These are phyloP conservation scores for Aporophyla nigra DNA, from an alignment of 2,888 invertebrate genomes.

Conservation along the genomic window DNA sequence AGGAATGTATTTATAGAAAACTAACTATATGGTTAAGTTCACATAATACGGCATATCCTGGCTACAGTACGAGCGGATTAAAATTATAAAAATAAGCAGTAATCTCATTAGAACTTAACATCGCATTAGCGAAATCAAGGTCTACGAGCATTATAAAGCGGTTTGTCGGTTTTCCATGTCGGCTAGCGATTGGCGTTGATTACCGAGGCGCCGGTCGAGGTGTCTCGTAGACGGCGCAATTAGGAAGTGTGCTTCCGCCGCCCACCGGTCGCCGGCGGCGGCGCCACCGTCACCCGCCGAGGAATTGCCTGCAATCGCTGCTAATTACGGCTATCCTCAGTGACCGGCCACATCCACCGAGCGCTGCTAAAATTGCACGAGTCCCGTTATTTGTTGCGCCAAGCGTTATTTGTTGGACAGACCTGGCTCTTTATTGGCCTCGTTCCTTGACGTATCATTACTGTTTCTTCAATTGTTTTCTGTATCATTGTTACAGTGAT, in stretches of 20 bases:
- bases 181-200: slow-evolving; percentile 86
- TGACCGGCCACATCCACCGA: slow-evolving; percentile 72
- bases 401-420: slow-evolving; percentile 48
- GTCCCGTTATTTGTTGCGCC: slow-evolving; percentile 64
- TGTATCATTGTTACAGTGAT: background rate
- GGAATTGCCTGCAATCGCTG: slow-evolving; percentile 86
- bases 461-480: slow-evolving; percentile 9
- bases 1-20: background rate
- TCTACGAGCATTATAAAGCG: slow-evolving; percentile 68
- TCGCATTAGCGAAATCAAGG: slow-evolving; percentile 67
- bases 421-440: slow-evolving; percentile 52
- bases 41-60: background rate
- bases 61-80: background rate
- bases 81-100: slow-evolving; percentile 30
- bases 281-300: slow-evolving; percentile 88
- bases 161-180: slow-evolving; percentile 74
- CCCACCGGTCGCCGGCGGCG: slow-evolving; percentile 84
- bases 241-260: slow-evolving; percentile 90
- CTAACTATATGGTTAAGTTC: background rate
- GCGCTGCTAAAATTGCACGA: slow-evolving; percentile 70
- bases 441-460: slow-evolving; percentile 46
- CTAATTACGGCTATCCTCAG: slow-evolving; percentile 85
- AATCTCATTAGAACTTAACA: slow-evolving; percentile 55
- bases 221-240: slow-evolving; percentile 88
- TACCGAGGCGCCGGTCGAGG: slow-evolving; percentile 89